phyloP scores from a whole-genome alignment of 2,113 vertebrate species.

The Peromyscus californicus region DNA sequence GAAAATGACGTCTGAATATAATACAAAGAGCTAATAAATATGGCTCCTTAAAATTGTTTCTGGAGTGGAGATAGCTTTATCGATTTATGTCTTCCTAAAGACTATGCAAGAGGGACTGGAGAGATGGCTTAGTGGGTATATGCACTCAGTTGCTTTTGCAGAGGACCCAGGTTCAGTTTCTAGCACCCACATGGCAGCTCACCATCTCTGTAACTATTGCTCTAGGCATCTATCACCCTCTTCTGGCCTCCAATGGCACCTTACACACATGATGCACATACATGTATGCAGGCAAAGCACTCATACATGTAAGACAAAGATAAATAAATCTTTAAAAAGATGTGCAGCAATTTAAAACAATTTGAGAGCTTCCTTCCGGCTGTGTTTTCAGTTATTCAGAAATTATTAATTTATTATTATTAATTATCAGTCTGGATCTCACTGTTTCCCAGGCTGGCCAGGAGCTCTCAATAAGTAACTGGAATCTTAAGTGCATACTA shows the following conservation, averaged over 20 bases:
- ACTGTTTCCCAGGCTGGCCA: background rate
- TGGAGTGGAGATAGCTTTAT: background rate
- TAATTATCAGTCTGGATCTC: background rate
- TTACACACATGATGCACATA: background rate
- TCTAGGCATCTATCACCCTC: background rate
- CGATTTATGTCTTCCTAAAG: background rate
- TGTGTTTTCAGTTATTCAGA: conserved; percentile 2
- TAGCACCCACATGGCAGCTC: background rate
- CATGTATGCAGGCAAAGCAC: background rate
- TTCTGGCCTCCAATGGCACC: background rate
- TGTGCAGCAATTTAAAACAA: background rate
- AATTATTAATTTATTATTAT: background rate
- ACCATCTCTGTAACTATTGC: background rate
- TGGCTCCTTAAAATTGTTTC: conserved; percentile 27
- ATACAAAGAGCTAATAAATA: background rate
- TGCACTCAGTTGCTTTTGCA: background rate
- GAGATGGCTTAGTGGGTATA: background rate
- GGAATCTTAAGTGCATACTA: background rate
- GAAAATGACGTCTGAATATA: conserved; percentile 1
- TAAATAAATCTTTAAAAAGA: background rate
- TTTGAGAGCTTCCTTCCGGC: background rate
- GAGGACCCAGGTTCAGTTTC: background rate
- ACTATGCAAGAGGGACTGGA: background rate
- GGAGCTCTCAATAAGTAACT: background rate
- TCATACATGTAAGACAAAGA: too few relatives aligned